Percentiles rank a stretch among this genome's conserved stretches.
Conservation (phyloP, 1,140 invertebrate genomes). For the Daktulosphaira vitifoliae region DNA sequence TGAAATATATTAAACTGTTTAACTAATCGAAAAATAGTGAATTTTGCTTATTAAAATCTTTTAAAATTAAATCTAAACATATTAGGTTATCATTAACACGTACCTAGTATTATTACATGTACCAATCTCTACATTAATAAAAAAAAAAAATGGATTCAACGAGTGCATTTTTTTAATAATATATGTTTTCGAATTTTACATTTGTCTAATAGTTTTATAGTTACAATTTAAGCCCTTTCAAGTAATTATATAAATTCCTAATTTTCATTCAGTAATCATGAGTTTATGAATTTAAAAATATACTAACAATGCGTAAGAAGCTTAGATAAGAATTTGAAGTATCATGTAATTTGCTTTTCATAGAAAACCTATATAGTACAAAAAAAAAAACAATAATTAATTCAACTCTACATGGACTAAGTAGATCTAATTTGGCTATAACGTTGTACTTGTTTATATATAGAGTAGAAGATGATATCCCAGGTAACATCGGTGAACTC, state of each 20-base stretch:
- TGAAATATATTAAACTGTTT: no score
- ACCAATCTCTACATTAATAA: no score
- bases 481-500: neutral
- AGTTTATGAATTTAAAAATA: neutral
- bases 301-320: constrained; percentile 4
- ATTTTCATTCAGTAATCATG: neutral
- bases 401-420: neutral
- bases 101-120: no score
- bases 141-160: no score
- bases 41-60: no score
- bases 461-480: neutral
- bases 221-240: neutral
- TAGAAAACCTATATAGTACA: neutral
- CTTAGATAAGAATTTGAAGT: neutral
- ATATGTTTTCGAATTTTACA: no score
- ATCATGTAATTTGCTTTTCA: neutral
- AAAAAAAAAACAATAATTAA: neutral
- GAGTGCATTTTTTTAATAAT: no score
- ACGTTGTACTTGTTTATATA: neutral
- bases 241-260: no score
- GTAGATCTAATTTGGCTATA: neutral
- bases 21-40: no score
- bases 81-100: no score
- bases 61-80: no score
- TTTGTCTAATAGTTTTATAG: no score